Evolutionary conservation across 2,113 vertebrate species (phyloP), one percentile per base, ranked within the genome.

Genomic region (Melanerpes aurifrons): DNA sequence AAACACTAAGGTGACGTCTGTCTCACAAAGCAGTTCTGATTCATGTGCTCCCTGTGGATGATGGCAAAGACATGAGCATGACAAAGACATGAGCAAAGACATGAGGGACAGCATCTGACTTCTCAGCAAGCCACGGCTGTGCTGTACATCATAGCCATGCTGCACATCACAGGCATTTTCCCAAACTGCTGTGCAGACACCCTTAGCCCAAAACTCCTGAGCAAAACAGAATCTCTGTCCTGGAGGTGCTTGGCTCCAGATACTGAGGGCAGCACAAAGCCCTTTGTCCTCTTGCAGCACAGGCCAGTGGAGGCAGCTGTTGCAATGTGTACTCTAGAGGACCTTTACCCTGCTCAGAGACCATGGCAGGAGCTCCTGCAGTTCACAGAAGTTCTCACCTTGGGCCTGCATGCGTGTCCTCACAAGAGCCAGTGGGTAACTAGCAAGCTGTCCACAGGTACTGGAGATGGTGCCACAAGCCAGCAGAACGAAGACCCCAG

Each of bases 401-500:
- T 99, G 99, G 12, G 98, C 99, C 95, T 99, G 99, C 99, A 99
- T 99, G 29, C 99, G 98, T 28, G 99, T 99, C 95, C 99, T 97
- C 90, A 99, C 98, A 6, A 99, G 97, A 26, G 99, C 99, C 37
- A 99, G 97, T 0, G 99, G 99, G 96, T 99, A 99, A 95, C 99
- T 99, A 86, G 99, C 98, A 45, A 99, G 97, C 90, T 99, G 99
- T 6, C 99, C 99, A 56, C 99, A 99, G 4, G 99, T 99, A 92
- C 99, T 99, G 67, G 99, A 99, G 25, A 98, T 98, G 83, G 99
- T 99, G 64, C 99, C 98, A 62, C 99, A 99, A 32, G 99, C 99
- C 83, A 99, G 97, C 29, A 99, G 98, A 58, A 99, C 99, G 35
- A 99, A 99, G 74, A 99, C 98, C 0, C 99, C 99, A 0, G 99